These are phyloP conservation scores for Gordius sp. DNA, from an alignment of 2,888 invertebrate species.

Conservation along the genomic window DNA sequence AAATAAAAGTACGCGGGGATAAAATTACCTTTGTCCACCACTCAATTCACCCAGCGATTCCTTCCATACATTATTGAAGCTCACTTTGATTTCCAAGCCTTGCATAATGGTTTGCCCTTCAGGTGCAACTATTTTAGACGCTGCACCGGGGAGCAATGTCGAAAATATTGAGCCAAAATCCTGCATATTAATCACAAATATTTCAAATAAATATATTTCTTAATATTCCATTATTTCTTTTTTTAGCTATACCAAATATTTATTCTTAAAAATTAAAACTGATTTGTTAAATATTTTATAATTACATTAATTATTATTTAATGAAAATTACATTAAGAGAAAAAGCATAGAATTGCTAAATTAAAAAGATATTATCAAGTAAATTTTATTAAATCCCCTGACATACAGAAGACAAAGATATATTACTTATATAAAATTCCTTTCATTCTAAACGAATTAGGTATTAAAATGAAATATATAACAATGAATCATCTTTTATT, in stretches of 20 bases:
- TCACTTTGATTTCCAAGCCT: conserved; percentile 63
- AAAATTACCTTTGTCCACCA: conserved; percentile 48
- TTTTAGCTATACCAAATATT: background rate
- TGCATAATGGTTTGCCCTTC: conserved; percentile 43
- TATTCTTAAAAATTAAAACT: background rate
- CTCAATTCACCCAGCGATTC: conserved; percentile 78
- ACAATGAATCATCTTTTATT: no score
- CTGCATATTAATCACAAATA: conserved; percentile 22
- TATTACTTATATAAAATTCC: no score
- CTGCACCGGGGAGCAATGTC: conserved; percentile 60
- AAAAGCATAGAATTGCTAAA: no score
- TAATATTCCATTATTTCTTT: background rate
- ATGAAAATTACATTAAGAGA: no score
- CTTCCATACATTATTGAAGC: conserved; percentile 76
- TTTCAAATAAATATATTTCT: background rate
- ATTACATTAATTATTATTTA: background rate
- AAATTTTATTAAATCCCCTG: no score
- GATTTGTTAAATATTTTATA: background rate
- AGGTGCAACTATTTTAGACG: conserved; percentile 48
- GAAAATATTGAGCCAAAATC: conserved; percentile 85
- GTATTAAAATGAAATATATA: no score
- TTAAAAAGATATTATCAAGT: no score
- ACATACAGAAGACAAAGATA: no score
- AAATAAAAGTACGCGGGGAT: background rate
- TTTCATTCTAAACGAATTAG: no score